phyloP scores from a whole-genome alignment of 2,797 vertebrate genomes.

The Sphenodon punctatus region DNA sequence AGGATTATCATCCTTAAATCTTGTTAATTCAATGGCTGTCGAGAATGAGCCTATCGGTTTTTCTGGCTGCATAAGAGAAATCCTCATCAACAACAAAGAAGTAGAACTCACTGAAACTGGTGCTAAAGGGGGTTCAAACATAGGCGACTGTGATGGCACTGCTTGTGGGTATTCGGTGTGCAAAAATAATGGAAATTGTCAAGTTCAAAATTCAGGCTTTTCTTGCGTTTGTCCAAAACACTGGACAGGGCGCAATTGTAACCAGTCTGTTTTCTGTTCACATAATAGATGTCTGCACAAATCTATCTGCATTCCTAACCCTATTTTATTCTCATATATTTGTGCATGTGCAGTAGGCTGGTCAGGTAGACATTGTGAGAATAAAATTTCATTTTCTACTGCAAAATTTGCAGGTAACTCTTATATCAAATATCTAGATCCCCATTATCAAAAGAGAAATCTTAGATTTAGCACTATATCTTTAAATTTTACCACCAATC shows the following conservation, averaged over 20 bases:
- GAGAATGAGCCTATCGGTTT: constrained; percentile 79
- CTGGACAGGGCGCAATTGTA: constrained; percentile 81
- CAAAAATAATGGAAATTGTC: constrained; percentile 79
- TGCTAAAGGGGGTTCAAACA: constrained; percentile 78
- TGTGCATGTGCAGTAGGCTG: constrained; percentile 84
- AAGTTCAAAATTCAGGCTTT: constrained; percentile 60
- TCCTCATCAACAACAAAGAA: constrained; percentile 79
- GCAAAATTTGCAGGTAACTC: constrained; percentile 82
- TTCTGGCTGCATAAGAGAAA: constrained; percentile 82
- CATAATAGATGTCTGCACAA: constrained; percentile 76
- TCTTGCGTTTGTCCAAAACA: constrained; percentile 76
- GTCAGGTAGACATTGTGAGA: constrained; percentile 80
- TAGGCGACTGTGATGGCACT: constrained; percentile 88
- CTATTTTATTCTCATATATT: constrained; percentile 66
- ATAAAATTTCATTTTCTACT: constrained; percentile 65
- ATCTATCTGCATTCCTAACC: constrained; percentile 74
- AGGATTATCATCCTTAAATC: constrained; percentile 79
- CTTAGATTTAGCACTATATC: constrained; percentile 77
- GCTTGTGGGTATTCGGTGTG: constrained; percentile 84
- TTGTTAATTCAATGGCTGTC: constrained; percentile 74
- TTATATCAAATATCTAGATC: constrained; percentile 83
- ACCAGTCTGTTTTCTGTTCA: constrained; percentile 77
- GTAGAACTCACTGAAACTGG: constrained; percentile 81
- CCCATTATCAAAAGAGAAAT: constrained; percentile 75
- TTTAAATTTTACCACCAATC: constrained; percentile 78